Base-by-base conservation (phyloP, 1,140 invertebrate genomes). In the Drosophila ananassae region DNA sequence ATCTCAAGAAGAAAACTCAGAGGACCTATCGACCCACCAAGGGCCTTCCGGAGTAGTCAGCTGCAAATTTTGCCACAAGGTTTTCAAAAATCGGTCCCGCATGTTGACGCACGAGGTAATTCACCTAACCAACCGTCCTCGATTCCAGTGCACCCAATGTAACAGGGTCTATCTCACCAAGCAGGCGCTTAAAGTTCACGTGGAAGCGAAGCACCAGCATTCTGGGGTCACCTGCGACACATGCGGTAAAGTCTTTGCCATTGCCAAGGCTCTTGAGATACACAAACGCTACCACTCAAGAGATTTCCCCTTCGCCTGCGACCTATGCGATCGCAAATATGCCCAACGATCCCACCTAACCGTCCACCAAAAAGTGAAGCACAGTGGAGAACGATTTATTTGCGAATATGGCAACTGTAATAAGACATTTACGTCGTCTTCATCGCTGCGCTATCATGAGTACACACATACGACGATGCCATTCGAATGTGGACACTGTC, bases 291-390 rank as follows among this genome's bases (percentile, higher is more conserved):
- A 94, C 41, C 94, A 95, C 57, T 94, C 93, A 0, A 94, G 93
- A 0, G 90, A 94, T 39, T 93, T 94, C 50, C 94, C 94, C 0
- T 97, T 96, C 72, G 93, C 94, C 25, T 98, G 97, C 81, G 93
- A 93, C 30, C 95, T 96, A 74, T 97, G 96, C 87, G 94, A 95
- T 17, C 93, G 95, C 0, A 94, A 95, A 64, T 97, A 97, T 90
- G 96, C 97, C 0, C 96, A 97, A 79, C 53, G 73, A 28, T 77
- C 82, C 7, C 84, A 89, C 66, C 56, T 89, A 21, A 80, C 58
- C 6, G 54, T 81, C 4, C 84, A 85, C 50, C 58, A 51, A 32
- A 62, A 80, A 53, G 77, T 89, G 3, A 54, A 77, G 10, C 84
- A 89, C 34, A 64, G 56, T 22, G 75, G 68, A 17, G 61, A 62